Conservation (phyloP, 2,888 invertebrate species). For the Siphlonurus alternatus region DNA sequence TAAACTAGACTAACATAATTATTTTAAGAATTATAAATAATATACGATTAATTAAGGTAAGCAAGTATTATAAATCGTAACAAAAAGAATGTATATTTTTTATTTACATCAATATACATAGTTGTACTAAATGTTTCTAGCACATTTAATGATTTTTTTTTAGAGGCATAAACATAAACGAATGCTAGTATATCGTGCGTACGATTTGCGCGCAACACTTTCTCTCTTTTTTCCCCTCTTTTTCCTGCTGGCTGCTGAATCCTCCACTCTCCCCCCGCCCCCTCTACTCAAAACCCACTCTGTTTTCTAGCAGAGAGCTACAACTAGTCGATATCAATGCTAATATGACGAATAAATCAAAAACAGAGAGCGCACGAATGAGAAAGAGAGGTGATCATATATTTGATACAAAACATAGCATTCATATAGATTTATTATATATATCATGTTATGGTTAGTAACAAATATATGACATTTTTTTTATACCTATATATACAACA, state of each 20-base stretch:
- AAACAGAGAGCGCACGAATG: not conserved
- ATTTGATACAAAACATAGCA: not conserved
- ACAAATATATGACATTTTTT: not conserved
- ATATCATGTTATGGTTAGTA: not conserved
- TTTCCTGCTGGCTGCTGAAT: not conserved
- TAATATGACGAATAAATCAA: not conserved
- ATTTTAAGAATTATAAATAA: too few species aligned
- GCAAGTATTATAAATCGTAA: too few species aligned
- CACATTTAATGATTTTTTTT: too few species aligned
- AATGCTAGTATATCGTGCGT: too few species aligned
- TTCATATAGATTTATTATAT: not conserved
- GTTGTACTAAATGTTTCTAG: too few species aligned
- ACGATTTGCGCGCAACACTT: not conserved
- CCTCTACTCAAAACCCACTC: not conserved
- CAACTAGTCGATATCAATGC: not conserved
- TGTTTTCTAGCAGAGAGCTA: too few species aligned
- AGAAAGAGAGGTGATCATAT: not conserved
- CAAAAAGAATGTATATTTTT: too few species aligned
- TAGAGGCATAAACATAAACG: too few species aligned
- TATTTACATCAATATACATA: too few species aligned
- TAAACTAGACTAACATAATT: too few species aligned
- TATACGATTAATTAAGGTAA: too few species aligned
- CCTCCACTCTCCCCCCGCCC: not conserved
- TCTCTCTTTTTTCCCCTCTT: not conserved
- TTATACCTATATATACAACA: not conserved